Conservation (phyloP, 1,140 invertebrate genomes). For the Sitobion miscanthi region DNA sequence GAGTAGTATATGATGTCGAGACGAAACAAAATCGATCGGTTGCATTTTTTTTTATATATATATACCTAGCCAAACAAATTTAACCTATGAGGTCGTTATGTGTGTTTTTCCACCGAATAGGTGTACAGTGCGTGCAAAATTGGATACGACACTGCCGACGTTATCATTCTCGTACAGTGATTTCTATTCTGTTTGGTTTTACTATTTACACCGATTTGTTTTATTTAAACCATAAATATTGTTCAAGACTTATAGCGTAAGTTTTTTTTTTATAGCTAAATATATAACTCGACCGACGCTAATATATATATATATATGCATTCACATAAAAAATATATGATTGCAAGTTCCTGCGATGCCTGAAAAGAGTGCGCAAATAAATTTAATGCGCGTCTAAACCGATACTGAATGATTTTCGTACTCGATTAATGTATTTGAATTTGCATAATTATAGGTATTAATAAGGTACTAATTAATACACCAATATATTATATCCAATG, state of each 20-base stretch:
- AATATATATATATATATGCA: no score
- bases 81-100: neutral
- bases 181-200: slow-evolving; percentile 1
- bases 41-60: neutral
- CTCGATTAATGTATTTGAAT: neutral
- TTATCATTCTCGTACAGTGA: neutral
- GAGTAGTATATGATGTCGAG: slow-evolving; percentile 9
- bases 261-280: neutral
- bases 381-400: neutral
- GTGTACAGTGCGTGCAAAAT: neutral
- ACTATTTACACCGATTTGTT: neutral
- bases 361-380: neutral
- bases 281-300: neutral
- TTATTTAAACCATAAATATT: slow-evolving; percentile 10
- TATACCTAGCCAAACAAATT: neutral
- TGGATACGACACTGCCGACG: neutral
- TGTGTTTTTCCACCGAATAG: neutral
- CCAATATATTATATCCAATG: neutral
- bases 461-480: neutral
- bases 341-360: neutral
- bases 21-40: neutral
- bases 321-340: neutral
- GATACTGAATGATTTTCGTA: neutral
- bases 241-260: neutral
- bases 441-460: neutral